Evolutionary conservation across 2,888 invertebrate species (phyloP).

Genomic region (Thecocarcelia acutangulata): DNA sequence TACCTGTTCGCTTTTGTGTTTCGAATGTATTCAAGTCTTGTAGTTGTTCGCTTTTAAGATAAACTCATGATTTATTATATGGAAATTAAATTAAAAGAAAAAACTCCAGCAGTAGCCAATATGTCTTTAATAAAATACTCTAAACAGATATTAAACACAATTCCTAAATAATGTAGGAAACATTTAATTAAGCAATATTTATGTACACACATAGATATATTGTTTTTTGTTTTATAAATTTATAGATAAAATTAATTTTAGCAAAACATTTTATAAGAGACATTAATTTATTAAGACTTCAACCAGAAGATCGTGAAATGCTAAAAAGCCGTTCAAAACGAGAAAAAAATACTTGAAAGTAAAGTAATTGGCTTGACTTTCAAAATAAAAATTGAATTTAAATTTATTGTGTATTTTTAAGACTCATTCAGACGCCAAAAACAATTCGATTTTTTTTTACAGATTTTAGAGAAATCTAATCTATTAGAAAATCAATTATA

Average conservation of each 20-base stretch:
- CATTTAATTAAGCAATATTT: conserved; percentile 44
- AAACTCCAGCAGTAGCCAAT: conserved; percentile 57
- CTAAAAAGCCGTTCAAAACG: neutral
- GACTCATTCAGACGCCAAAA: too few species aligned
- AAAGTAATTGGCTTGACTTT: too few species aligned
- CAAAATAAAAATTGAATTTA: too few species aligned
- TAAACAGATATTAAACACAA: conserved; percentile 29
- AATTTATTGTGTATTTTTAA: too few species aligned
- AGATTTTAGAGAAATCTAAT: too few species aligned
- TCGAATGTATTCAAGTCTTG: conserved; percentile 23
- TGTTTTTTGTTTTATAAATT: neutral
- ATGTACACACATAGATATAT: too few species aligned
- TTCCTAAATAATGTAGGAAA: conserved; percentile 14
- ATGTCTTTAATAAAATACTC: conserved; percentile 1
- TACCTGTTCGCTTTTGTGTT: conserved; percentile 42
- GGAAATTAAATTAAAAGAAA: conserved; percentile 38
- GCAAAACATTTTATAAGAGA: neutral
- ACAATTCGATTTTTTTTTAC: too few species aligned
- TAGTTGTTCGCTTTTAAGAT: conserved; percentile 42
- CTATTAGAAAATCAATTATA: too few species aligned
- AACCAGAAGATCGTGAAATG: conserved; percentile 29
- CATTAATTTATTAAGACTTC: conserved; percentile 20
- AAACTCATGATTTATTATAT: conserved; percentile 61
- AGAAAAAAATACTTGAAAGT: too few species aligned
- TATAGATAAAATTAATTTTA: conserved; percentile 17